phyloP scores from a whole-genome alignment of 2,888 invertebrate genomes.

The Drosophila anomalata region DNA sequence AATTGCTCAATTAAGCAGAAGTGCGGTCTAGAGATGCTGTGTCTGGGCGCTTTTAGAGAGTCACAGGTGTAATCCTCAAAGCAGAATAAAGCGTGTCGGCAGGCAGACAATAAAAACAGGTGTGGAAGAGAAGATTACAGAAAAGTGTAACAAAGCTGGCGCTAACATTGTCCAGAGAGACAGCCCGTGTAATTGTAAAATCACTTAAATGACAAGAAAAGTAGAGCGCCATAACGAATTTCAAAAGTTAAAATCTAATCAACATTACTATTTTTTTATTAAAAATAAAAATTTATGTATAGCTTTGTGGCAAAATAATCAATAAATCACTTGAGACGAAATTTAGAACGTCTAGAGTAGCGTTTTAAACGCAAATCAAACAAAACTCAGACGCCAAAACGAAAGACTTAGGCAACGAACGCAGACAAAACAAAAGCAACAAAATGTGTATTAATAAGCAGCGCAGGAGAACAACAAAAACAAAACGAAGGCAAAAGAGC shows the following conservation, averaged over 20 bases:
- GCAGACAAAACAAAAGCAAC: slow-evolving; percentile 30
- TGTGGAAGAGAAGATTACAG: slow-evolving; percentile 19
- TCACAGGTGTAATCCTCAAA: slow-evolving; percentile 67
- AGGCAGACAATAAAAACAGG: slow-evolving; percentile 12
- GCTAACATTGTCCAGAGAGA: slow-evolving; percentile 65
- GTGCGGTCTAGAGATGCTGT: slow-evolving; percentile 69
- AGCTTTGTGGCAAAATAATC: neutral
- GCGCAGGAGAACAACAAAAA: slow-evolving; percentile 62
- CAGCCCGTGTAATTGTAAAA: slow-evolving; percentile 50
- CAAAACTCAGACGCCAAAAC: slow-evolving; percentile 51
- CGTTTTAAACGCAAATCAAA: slow-evolving; percentile 18
- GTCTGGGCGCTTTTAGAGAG: slow-evolving; percentile 7
- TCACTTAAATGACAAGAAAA: neutral
- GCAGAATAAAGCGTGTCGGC: slow-evolving; percentile 15
- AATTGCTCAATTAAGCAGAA: slow-evolving; percentile 81
- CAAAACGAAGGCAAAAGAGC: slow-evolving; percentile 76
- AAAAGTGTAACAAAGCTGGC: slow-evolving; percentile 71
- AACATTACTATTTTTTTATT: neutral
- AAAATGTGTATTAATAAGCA: slow-evolving; percentile 76
- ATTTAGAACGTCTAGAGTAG: slow-evolving; percentile 13
- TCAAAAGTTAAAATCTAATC: neutral
- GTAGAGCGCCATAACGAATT: neutral
- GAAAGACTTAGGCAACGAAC: slow-evolving; percentile 75
- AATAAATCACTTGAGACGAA: slow-evolving; percentile 1
- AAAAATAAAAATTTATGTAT: neutral